Evolutionary conservation across 1,140 invertebrate genomes (phyloP).

Genomic region (Eciton burchellii): DNA sequence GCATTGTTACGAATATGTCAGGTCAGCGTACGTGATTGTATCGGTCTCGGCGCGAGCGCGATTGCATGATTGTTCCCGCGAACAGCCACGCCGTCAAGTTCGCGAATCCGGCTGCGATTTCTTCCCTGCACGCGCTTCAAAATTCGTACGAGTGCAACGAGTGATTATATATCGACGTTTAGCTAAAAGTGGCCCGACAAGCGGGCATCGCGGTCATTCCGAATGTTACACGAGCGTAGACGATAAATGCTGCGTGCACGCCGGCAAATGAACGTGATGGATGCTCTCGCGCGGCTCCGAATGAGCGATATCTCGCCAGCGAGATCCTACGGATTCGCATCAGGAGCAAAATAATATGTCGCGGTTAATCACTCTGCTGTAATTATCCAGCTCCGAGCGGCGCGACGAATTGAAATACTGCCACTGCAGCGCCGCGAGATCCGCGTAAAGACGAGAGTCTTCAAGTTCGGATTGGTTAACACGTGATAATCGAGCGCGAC

Average conservation of each 20-base stretch:
- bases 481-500: constrained; percentile 3
- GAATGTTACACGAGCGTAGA: constrained; percentile 34
- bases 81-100: constrained; percentile 5
- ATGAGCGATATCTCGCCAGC: constrained; percentile 31
- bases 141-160: background rate
- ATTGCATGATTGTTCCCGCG: background rate
- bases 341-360: constrained; percentile 47
- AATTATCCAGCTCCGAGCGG: constrained; percentile 13
- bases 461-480: constrained; percentile 1
- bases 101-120: background rate
- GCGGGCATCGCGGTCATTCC: background rate
- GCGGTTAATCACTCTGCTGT: constrained; percentile 49
- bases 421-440: background rate
- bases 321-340: constrained; percentile 33
- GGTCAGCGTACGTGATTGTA: constrained; percentile 75
- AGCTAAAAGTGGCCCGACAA: constrained; percentile 28
- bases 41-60: constrained; percentile 50
- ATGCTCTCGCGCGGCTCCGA: constrained; percentile 46
- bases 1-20: constrained; percentile 83
- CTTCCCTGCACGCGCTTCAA: background rate
- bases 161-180: constrained; percentile 60
- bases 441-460: background rate
- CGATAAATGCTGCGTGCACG: constrained; percentile 54
- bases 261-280: constrained; percentile 65
- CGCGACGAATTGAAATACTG: constrained; percentile 26